Evolutionary conservation across 2,888 invertebrate genomes (phyloP), one percentile per base, ranked within the genome.

Genomic region (Cheilosia vulpina): DNA sequence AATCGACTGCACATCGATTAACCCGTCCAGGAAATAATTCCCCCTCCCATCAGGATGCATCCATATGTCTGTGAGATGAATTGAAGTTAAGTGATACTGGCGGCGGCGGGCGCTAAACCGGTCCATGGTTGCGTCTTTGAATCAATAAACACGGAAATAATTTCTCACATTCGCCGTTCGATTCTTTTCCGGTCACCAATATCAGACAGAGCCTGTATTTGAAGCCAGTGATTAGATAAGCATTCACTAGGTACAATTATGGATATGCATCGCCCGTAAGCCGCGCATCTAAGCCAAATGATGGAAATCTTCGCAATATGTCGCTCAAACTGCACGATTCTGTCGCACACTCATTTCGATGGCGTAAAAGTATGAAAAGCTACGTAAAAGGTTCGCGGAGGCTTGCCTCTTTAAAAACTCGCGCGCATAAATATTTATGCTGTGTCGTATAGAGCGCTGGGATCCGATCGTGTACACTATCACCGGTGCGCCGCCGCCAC

Each of bases 121-220:
- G 76, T 85, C 38, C 15, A 41, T 15, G 13, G 13, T 17, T 27
- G 17, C 52, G 69, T 58, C 58, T 71, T 53, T 50, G 53, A 68
- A 81, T 85, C 72, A 85, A 85, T 85, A 81, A 81, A 72, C 72
- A 62, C 85, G 85, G 85, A 85, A 85, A 85, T 27, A 72, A 72
- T 77, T 81, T 85, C 76, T 58, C 66, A 75, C 73, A 84, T 79
- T 31, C 72, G 63, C 69, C 69, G 58, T 58, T 62, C 71, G 47
- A 57, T 71, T 57, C 27, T 76, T 72, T 85, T 85, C 85, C 85
- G 85, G 85, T 55, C 81, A 52, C 60, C 66, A 65, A 60, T 27
- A 38, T 19, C 17, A 58, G 52, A 60, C 17, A 69, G 62, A 65
- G 55, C 31, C 52, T 58, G 11, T 66, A 17, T 50, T 55, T 41